phyloP scores from a whole-genome alignment of 1,140 invertebrate genomes.

The Drosophila tsacasi region DNA sequence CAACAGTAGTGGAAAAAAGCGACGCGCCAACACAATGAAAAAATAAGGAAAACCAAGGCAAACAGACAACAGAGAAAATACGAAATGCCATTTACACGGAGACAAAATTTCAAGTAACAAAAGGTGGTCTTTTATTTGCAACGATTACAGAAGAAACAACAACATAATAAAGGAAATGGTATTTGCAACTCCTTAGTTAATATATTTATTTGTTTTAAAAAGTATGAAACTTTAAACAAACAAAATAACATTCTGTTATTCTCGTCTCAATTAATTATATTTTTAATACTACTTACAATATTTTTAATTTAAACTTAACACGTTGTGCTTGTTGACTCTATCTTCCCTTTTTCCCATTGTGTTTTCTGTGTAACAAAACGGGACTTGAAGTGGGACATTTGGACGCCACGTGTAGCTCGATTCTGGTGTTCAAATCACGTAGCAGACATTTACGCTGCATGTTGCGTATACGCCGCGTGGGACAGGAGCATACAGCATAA shows the following conservation, averaged over 20 bases:
- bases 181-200: not conserved
- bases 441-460: slow-evolving; percentile 72
- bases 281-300: too few relatives aligned
- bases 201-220: too few relatives aligned
- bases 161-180: not conserved
- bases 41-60: slow-evolving; percentile 48
- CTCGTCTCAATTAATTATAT: not conserved
- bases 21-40: slow-evolving; percentile 49
- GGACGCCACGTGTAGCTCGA: slow-evolving; percentile 56
- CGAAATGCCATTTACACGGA: slow-evolving; percentile 5
- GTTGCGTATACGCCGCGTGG: slow-evolving; percentile 77
- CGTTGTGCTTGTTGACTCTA: not conserved
- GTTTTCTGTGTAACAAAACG: slow-evolving; percentile 25
- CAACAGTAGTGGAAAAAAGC: slow-evolving; percentile 60
- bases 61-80: slow-evolving; percentile 23
- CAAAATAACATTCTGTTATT: not conserved
- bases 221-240: too few relatives aligned
- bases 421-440: slow-evolving; percentile 75
- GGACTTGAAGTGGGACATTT: slow-evolving; percentile 47
- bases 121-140: not conserved
- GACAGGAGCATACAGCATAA: slow-evolving; percentile 45
- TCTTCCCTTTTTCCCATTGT: too few relatives aligned
- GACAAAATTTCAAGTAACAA: not conserved
- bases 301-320: not conserved
- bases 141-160: not conserved